A percentile compares a stretch with the other conserved stretches of the same genome.
Conservation (phyloP, 1,140 invertebrate genomes). For the Hestina assimilis region DNA sequence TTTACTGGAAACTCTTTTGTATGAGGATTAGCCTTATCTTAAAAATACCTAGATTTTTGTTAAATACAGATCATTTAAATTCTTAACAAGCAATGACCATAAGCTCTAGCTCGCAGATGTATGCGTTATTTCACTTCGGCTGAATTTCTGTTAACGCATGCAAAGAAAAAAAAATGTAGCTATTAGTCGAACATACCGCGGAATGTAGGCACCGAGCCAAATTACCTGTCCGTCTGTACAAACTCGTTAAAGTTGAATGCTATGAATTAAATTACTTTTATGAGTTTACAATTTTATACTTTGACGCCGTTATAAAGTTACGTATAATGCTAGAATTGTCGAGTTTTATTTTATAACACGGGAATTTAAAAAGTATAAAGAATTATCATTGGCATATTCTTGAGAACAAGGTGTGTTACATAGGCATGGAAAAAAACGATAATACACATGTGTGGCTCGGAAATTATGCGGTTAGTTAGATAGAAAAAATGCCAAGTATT, state of each 20-base stretch:
- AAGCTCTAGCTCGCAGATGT: constrained; percentile 27
- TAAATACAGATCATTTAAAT: background rate
- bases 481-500: constrained; percentile 44
- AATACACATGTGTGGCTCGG: constrained; percentile 32
- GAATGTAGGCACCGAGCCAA: constrained; percentile 61
- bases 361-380: constrained; percentile 9
- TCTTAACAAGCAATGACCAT: background rate
- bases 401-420: constrained; percentile 28
- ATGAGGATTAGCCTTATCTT: background rate
- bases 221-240: constrained; percentile 45
- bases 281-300: constrained; percentile 7
- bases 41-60: constrained; percentile 1
- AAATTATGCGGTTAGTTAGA: constrained; percentile 46
- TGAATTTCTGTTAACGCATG: constrained; percentile 48
- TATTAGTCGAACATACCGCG: constrained; percentile 47
- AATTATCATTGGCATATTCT: constrained; percentile 18
- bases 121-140: constrained; percentile 42
- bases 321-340: background rate
- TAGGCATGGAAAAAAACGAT: constrained; percentile 25
- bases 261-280: constrained; percentile 44
- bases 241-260: constrained; percentile 36
- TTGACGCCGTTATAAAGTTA: background rate
- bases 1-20: no score
- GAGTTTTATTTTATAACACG: background rate
- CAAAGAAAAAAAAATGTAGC: constrained; percentile 40